Base-by-base conservation (phyloP, 2,797 vertebrate genomes). In the Spinibarbus caldwelli region DNA sequence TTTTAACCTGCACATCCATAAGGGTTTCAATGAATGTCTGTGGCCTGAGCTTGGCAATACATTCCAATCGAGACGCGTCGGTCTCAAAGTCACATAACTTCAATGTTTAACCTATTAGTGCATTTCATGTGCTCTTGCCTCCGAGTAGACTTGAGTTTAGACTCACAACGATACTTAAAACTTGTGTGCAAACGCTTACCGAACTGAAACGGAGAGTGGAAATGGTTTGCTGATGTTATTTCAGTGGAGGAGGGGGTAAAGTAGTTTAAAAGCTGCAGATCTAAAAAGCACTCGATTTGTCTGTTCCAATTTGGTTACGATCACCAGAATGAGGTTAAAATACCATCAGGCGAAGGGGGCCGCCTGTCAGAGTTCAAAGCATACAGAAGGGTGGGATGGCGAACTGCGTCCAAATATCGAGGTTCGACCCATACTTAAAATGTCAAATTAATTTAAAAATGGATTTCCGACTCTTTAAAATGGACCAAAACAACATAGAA, bases 41-140 rank as follows among this genome's bases (percentile, higher is more conserved):
- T 95, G 94, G 95, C 94, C 95, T 95, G 95, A 95, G 94, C 95
- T 95, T 95, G 95, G 94, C 94, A 93, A 94, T 95, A 95, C 94
- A 95, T 96, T 96, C 94, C 92, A 94, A 93, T 91, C 91, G 94
- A 95, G 93, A 95, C 93, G 89, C 88, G 86, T 91, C 78, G 73
- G 90, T 93, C 94, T 93, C 92, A 90, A 91, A 88, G 91, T 94
- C 93, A 94, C 91, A 91, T 89, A 89, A 94, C 94, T 95, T 95
- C 93, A 93, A 93, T 88, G 93, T 92, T 62, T 68, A 92, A 93
- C 93, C 94, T 93, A 94, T 95, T 94, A 95, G 95, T 96, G 95
- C 95, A 95, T 96, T 94, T 94, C 92, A 93, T 95, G 95, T 95
- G 94, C 95, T 95, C 93, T 93, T 92, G 93, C 91, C 90, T 92